Percentiles rank a stretch among this genome's conserved stretches.
These are phyloP conservation scores for Lasiurus borealis DNA, from an alignment of 2,113 vertebrate genomes.

Conservation along the genomic window DNA sequence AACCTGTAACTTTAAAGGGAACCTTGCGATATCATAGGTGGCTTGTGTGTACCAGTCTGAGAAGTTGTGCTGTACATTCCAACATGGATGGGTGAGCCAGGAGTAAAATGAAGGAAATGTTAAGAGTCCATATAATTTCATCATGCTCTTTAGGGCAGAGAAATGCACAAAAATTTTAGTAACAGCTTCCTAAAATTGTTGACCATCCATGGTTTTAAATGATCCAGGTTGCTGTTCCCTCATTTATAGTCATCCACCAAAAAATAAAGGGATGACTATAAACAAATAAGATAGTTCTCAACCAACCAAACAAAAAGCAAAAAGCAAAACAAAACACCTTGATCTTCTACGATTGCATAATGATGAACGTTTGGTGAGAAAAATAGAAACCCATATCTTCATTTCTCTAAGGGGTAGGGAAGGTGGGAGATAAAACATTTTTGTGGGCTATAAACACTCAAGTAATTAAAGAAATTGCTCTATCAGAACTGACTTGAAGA, in stretches of 20 bases:
- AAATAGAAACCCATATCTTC: neutral
- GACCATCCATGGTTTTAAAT: slow-evolving; percentile 51
- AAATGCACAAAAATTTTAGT: slow-evolving; percentile 29
- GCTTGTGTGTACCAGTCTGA: neutral
- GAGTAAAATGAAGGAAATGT: neutral
- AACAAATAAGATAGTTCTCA: slow-evolving; percentile 45
- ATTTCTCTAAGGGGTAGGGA: neutral
- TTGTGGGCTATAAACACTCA: slow-evolving; percentile 21
- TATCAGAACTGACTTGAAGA: slow-evolving; percentile 52
- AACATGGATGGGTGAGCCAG: neutral
- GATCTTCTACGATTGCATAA: slow-evolving; percentile 19
- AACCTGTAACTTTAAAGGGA: neutral
- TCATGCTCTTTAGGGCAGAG: neutral
- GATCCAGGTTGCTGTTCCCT: neutral
- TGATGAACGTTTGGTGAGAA: neutral
- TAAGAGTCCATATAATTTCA: neutral
- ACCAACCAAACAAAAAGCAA: neutral
- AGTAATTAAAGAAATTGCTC: slow-evolving; percentile 18
- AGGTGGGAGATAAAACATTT: neutral
- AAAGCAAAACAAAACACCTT: neutral
- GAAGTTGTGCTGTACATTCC: neutral
- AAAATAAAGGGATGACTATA: slow-evolving; percentile 29
- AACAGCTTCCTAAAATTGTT: slow-evolving; percentile 44
- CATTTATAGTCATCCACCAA: neutral
- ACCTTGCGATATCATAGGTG: neutral